Evolutionary conservation across 1,140 invertebrate species (phyloP), one percentile per base, ranked within the genome.

Genomic region (Lutraria rhynchaena): DNA sequence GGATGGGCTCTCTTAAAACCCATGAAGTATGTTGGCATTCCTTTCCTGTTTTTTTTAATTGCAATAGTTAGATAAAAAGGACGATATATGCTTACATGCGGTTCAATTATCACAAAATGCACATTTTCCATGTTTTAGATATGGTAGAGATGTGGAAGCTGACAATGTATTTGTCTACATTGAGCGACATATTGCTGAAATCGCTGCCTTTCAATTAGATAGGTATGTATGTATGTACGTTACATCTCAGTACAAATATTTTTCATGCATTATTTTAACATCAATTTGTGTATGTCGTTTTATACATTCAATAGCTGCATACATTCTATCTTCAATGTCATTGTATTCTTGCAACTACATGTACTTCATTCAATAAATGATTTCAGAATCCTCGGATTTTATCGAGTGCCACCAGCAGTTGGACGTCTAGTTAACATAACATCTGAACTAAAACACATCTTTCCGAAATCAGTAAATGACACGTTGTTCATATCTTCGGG

Each of bases 111-210:
- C n/a, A n/a, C n/a, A n/a, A n/a, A n/a, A n/a, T n/a, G n/a, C n/a
- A n/a, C n/a, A n/a, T n/a, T n/a, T n/a, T n/a, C n/a, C n/a, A n/a
- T n/a, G n/a, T n/a, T n/a, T n/a, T 51, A 78, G 75, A 33, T 78
- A 78, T 33, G 31, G 41, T 17, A 44, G 75, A 67, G 63, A 67
- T 13, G 51, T 67, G 4, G 75, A 78, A 44, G 60, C 75, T 17
- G 46, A 55, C 24, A 44, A 63, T 37, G 69, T 78, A 55, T 78
- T 78, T 69, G 75, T 69, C 41, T 61, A 78, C 27, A 67, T 69
- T 27, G 75, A 78, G 31, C 44, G 75, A 27, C 75, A 78, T 33
- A 55, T 78, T 13, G 61, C 75, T 11, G 75, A 78, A 46, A 78
- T 78, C 15, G 75, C 75, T 1, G 61, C 75, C 15, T 78, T 69